Conservation (phyloP, 2,797 vertebrate genomes). For the Sarcophilus harrisii region DNA sequence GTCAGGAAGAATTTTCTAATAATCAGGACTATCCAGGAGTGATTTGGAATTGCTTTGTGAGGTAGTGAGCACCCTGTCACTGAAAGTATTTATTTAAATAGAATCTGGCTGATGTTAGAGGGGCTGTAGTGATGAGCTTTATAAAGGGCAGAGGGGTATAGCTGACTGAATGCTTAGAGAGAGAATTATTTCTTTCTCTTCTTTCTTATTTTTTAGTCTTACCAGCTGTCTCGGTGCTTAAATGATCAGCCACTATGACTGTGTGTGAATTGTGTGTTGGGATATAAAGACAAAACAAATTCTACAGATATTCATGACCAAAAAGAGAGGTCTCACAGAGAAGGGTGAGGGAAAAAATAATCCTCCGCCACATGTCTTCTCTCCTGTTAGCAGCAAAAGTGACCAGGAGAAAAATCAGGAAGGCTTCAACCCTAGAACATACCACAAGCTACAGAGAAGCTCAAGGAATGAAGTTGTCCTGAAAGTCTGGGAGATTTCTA, state of each 20-base stretch:
- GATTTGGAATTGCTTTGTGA: not conserved
- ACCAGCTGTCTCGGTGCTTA: not conserved
- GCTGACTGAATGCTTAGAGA: not conserved
- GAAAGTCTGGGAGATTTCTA: not conserved
- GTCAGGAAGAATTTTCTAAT: not conserved
- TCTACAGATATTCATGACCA: not conserved
- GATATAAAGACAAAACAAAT: not conserved
- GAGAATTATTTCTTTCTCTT: not conserved
- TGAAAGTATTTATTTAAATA: not conserved
- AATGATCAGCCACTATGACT: not conserved
- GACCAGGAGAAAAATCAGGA: not conserved
- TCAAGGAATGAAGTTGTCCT: not conserved
- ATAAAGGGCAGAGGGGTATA: not conserved
- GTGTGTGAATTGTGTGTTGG: not conserved
- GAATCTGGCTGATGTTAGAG: not conserved
- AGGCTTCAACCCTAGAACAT: not conserved
- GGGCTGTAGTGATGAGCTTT: not conserved
- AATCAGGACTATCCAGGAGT: not conserved
- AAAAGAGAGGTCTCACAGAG: not conserved
- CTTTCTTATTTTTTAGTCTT: not conserved
- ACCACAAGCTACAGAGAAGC: not conserved
- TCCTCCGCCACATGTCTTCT: not conserved
- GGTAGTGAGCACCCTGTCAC: not conserved
- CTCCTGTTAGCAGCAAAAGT: not conserved
- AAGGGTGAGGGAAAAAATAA: not conserved